Conservation (phyloP, 30 jellyfish, hydroid and myxozoan genomes). For the Turritopsis dohrnii region DNA sequence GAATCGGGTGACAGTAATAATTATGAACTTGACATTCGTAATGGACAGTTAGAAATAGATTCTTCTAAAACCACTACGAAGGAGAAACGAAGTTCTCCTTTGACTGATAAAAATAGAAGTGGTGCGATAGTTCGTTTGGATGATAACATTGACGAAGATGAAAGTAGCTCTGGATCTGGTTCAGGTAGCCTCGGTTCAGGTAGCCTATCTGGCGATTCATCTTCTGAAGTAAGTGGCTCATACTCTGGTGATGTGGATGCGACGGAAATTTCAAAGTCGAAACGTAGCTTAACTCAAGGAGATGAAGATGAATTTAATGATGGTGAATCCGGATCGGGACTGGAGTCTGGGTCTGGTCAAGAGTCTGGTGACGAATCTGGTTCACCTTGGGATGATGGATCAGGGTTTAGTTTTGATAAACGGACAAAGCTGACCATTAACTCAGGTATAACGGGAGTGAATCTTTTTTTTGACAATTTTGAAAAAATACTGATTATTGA, state of each 20-base stretch:
- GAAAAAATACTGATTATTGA: too few relatives aligned
- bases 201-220: not conserved
- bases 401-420: conserved; percentile 21
- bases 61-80: not conserved
- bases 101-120: not conserved
- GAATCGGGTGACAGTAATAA: conserved; percentile 16
- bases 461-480: too few relatives aligned
- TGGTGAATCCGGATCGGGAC: conserved; percentile 30
- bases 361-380: conserved; percentile 24
- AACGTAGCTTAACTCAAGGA: conserved; percentile 3
- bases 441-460: not conserved
- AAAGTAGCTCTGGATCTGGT: not conserved
- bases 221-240: not conserved
- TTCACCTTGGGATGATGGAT: conserved; percentile 21
- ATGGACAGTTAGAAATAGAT: not conserved
- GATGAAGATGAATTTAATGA: conserved; percentile 9
- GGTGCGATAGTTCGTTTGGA: not conserved
- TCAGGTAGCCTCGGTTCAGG: not conserved
- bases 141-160: not conserved
- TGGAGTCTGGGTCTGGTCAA: conserved; percentile 30
- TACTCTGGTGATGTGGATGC: not conserved
- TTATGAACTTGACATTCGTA: not conserved
- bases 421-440: not conserved
- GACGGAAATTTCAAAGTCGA: not conserved
- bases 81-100: not conserved